phyloP scores from a whole-genome alignment of 2,888 invertebrate genomes.

The Acrobasis consociella region DNA sequence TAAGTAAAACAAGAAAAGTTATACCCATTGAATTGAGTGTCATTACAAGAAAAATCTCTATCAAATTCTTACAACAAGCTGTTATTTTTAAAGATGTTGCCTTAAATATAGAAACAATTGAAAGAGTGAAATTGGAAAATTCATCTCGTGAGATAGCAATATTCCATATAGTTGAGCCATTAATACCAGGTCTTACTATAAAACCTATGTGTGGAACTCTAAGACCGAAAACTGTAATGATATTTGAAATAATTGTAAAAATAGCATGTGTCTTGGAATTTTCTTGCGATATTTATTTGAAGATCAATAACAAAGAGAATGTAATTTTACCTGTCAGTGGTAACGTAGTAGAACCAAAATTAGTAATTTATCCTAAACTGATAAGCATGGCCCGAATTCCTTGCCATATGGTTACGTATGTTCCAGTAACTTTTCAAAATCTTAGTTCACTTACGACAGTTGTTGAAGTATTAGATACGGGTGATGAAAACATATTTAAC shows the following conservation, averaged over 20 bases:
- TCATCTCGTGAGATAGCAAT: slow-evolving; percentile 76
- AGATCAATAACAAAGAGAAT: slow-evolving; percentile 74
- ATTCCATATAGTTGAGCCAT: slow-evolving; percentile 76
- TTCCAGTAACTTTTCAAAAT: slow-evolving; percentile 70
- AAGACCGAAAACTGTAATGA: slow-evolving; percentile 73
- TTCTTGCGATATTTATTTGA: slow-evolving; percentile 60
- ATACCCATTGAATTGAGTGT: slow-evolving; percentile 62
- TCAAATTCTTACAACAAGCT: slow-evolving; percentile 64
- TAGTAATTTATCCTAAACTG: slow-evolving; percentile 72
- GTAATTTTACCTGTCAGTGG: slow-evolving; percentile 69
- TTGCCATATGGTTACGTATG: slow-evolving; percentile 60
- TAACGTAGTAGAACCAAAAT: slow-evolving; percentile 75
- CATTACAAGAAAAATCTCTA: slow-evolving; percentile 64
- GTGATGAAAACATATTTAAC: slow-evolving; percentile 66
- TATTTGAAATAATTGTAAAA: slow-evolving; percentile 69
- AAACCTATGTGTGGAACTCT: slow-evolving; percentile 78
- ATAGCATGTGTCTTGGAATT: slow-evolving; percentile 71
- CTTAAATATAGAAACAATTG: slow-evolving; percentile 62
- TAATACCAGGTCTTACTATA: slow-evolving; percentile 71
- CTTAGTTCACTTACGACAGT: slow-evolving; percentile 49
- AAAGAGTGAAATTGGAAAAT: slow-evolving; percentile 78
- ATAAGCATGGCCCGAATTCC: slow-evolving; percentile 78
- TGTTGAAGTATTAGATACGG: slow-evolving; percentile 58
- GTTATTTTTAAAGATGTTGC: slow-evolving; percentile 69
- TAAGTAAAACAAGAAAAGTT: slow-evolving; percentile 39